Evolutionary conservation across 2,888 invertebrate genomes (phyloP).

Genomic region (Scrobipalpa atriplicella): DNA sequence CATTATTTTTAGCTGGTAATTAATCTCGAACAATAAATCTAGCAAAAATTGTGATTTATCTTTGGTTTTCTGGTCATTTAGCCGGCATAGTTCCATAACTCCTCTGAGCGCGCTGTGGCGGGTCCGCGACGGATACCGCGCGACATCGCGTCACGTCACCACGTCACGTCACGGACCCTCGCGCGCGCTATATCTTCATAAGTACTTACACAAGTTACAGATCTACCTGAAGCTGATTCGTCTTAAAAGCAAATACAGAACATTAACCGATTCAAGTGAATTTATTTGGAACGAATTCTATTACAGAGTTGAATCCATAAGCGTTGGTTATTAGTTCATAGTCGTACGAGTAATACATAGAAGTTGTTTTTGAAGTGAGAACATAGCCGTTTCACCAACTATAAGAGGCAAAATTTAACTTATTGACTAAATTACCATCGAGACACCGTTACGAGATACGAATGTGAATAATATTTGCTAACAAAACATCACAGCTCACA

Average conservation of each 20-base stretch:
- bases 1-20: conserved; percentile 64
- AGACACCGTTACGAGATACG: conserved; percentile 60
- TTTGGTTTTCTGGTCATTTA: conserved; percentile 73
- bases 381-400: conserved; percentile 49
- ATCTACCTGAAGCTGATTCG: conserved; percentile 78
- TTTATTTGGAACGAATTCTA: conserved; percentile 28
- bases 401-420: conserved; percentile 64
- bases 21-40: conserved; percentile 72
- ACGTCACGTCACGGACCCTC: conserved; percentile 31
- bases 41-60: conserved; percentile 73
- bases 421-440: conserved; percentile 66
- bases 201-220: conserved; percentile 81
- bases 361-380: conserved; percentile 35
- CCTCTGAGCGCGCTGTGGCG: conserved; percentile 53
- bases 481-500: conserved; percentile 76
- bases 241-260: conserved; percentile 77
- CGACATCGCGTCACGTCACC: background rate
- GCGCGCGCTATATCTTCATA: conserved; percentile 66
- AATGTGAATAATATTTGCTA: conserved; percentile 58
- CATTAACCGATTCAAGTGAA: conserved; percentile 56
- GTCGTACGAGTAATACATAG: conserved; percentile 35
- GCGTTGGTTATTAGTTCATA: conserved; percentile 34
- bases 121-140: conserved; percentile 44
- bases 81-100: conserved; percentile 76
- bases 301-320: conserved; percentile 18